These are phyloP conservation scores for Neodontobutis hainanensis DNA, from an alignment of 2,113 vertebrate species.

Conservation along the genomic window DNA sequence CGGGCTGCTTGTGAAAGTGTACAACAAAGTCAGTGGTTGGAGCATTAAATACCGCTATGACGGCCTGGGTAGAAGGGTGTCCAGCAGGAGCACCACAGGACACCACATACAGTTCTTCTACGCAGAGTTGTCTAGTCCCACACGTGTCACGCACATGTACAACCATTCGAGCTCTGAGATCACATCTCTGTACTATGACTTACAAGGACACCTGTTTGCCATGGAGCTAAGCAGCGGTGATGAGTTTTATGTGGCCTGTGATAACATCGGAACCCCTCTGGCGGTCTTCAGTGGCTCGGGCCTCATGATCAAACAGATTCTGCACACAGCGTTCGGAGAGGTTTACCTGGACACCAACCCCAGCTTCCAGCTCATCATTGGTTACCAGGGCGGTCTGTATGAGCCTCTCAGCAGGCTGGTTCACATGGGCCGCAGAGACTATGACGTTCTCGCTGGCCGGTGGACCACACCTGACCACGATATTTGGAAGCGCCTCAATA, in stretches of 20 bases:
- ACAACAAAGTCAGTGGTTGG: slow-evolving; percentile 90
- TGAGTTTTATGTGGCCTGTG: slow-evolving; percentile 96
- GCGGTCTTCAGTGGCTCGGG: slow-evolving; percentile 96
- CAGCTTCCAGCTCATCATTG: slow-evolving; percentile 90
- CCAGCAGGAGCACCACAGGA: slow-evolving; percentile 86
- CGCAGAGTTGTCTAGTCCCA: slow-evolving; percentile 92
- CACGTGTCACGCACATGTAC: slow-evolving; percentile 96
- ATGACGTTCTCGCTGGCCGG: slow-evolving; percentile 92
- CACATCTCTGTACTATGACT: slow-evolving; percentile 95
- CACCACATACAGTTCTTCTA: slow-evolving; percentile 99
- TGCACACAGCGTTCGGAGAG: slow-evolving; percentile 95
- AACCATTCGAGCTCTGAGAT: slow-evolving; percentile 98
- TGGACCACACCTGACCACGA: slow-evolving; percentile 95
- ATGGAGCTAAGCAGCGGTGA: slow-evolving; percentile 97
- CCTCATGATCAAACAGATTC: slow-evolving; percentile 95
- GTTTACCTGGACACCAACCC: slow-evolving; percentile 98
- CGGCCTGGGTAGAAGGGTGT: slow-evolving; percentile 92
- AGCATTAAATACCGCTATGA: slow-evolving; percentile 93
- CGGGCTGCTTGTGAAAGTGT: slow-evolving; percentile 89
- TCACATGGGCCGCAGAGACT: slow-evolving; percentile 95
- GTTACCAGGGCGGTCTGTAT: slow-evolving; percentile 95
- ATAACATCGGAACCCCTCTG: slow-evolving; percentile 95
- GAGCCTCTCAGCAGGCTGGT: slow-evolving; percentile 94
- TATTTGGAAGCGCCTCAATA: slow-evolving; percentile 91
- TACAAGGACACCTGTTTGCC: slow-evolving; percentile 96